Base-by-base conservation (phyloP, 2,888 invertebrate genomes). In the Cephus pygmeus region DNA sequence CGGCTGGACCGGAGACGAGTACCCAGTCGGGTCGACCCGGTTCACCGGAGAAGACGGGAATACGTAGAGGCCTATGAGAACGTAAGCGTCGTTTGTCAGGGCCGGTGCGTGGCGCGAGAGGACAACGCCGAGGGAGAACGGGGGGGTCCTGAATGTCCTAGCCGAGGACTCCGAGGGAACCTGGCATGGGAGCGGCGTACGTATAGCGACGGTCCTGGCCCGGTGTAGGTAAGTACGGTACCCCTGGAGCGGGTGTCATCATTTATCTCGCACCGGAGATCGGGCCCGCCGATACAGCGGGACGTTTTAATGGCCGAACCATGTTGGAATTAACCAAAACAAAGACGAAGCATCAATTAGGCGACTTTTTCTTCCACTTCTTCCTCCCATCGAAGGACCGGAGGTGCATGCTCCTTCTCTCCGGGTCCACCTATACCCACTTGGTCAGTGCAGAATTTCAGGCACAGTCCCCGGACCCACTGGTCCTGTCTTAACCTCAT, bases 271-370 rank as follows among this genome's bases (percentile, higher is more conserved):
- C 88, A 87, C 88, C 91, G 92, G 92, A 93, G 93, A 93, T 93
- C 93, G 93, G 93, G 92, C 92, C 90, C 89, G 89, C 92, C 93
- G 93, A 93, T 93, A 93, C 92, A 92, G 92, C 88, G 92, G 93
- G 93, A 94, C 94, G 93, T 93, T 94, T 94, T 94, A 94, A 94
- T 94, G 94, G 94, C 93, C 93, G 93, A 94, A 94, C 94, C 94
- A 93, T 94, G 94, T 94, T 93, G 93, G 92, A 92, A 94, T 94
- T 94, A 94, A 94, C 93, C 93, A 93, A 94, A 94, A 94, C 93
- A 93, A 94, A 92, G 94, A 93, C 94, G 93, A 94, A 94, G 94
- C 94, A 94, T 94, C 94, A 94, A 94, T 94, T 94, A 94, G 93
- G 93, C 91, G 92, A 92, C 91, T 92, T 92, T 92, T 89, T 91